Evolutionary conservation across 2,797 vertebrate genomes (phyloP), one percentile per base, ranked within the genome.

Genomic region (Pantherophis alleghaniensis): DNA sequence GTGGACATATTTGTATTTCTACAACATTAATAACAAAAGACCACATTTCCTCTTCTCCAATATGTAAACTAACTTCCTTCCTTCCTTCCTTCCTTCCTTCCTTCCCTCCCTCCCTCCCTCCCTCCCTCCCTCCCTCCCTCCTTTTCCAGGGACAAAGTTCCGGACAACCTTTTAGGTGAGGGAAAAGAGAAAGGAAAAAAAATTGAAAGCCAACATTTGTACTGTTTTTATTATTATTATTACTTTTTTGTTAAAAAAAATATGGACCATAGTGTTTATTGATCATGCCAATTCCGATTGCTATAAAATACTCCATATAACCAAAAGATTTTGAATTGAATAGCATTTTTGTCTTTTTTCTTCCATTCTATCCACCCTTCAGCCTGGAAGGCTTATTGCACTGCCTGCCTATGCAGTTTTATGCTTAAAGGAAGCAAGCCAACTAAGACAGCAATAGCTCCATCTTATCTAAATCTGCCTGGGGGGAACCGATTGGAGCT

Each of bases 1-100:
- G 97, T 98, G 97, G 98, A 98, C 98, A 98, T 98, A 98, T 98
- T 98, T 98, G 97, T 98, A 98, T 98, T 98, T 98, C 97, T 98
- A 98, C 93, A 95, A 97, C 97, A 98, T 98, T 98, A 98, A 98
- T 98, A 98, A 98, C 96, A 97, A 97, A 97, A 97, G 94, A 95
- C 96, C 59, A 90, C 91, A 94, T 96, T 97, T 97, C 95, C 95
- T 96, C 96, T 96, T 95, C 94, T 96, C 93, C 96, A 94, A 96
- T 92, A 90, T 96, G 95, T 95, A 97, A 97, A 97, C 94, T 20
- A 32, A 32, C 32, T 42, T 13, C 28, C 4, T 66, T 13, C 12
- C 4, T 66, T 2, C 28, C 12, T n/a, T 5, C n/a, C 13, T 69
- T 61, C 24, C 24, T 26, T 61, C 24, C 60, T 26, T 61, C 24